Evolutionary conservation across 30 jellyfish, hydroid and myxozoan genomes (phyloP), one percentile per base, ranked within the genome.

Genomic region (Hydra vulgaris): DNA sequence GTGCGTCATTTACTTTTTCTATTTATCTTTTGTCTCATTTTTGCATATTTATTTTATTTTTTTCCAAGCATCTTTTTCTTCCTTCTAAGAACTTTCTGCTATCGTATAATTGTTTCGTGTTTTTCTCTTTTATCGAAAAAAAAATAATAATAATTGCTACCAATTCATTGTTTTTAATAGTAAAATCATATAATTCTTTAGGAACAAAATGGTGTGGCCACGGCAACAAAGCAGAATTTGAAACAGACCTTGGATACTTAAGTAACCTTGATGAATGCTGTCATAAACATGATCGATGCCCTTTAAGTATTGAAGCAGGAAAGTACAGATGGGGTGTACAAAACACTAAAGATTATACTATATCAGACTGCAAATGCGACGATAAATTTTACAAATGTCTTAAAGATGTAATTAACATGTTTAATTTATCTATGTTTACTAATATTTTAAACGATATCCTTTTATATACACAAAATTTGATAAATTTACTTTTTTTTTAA

Each of bases 141-240:
- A n/a, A n/a, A n/a, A n/a, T n/a, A n/a, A n/a, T n/a, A n/a, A n/a
- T n/a, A n/a, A n/a, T n/a, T n/a, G n/a, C n/a, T n/a, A n/a, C n/a
- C n/a, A n/a, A n/a, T n/a, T n/a, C n/a, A n/a, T n/a, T n/a, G n/a
- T n/a, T n/a, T n/a, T n/a, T n/a, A n/a, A n/a, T n/a, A n/a, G n/a
- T n/a, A n/a, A n/a, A n/a, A n/a, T n/a, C n/a, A n/a, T n/a, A n/a
- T 40, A 3, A 40, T 40, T 40, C 12, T 40, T 40, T 40, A 84
- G 92, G 92, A 18, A 84, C 92, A 7, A 25, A 21, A 71, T 84
- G 92, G 92, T 84, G 92, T 71, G 92, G 92, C 0, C 25, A 24
- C 27, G 92, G 92, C 8, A 76, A 76, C 75, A 67, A 53, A 17
- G 92, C 92, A 0, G 83, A 75, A 18, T 53, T 23, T 24, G 81